phyloP scores from a whole-genome alignment of 1,140 invertebrate genomes.

The Macrocentrus cingulum region DNA sequence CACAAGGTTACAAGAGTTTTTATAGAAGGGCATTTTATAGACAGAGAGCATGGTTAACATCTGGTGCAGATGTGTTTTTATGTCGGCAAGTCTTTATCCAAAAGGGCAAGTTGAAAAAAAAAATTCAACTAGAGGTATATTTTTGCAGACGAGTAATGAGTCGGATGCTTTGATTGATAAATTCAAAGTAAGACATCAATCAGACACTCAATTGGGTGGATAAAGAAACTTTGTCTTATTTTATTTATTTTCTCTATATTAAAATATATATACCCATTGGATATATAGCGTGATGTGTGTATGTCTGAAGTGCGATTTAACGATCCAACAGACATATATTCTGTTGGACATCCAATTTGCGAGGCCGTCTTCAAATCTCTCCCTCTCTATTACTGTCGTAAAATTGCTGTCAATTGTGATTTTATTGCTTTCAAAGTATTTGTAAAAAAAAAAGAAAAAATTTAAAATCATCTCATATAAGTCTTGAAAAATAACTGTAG shows the following conservation, averaged over 20 bases:
- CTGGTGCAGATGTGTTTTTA: slow-evolving; percentile 7
- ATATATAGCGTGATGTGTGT: too few species aligned
- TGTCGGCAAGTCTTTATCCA: slow-evolving; percentile 15
- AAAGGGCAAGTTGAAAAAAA: not conserved
- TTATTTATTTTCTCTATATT: too few species aligned
- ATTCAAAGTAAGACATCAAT: slow-evolving; percentile 31
- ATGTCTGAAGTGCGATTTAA: slow-evolving; percentile 32
- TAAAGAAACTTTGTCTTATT: not conserved
- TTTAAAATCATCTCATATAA: too few species aligned
- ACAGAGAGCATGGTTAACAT: not conserved
- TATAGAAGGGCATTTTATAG: not conserved
- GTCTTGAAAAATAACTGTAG: too few species aligned
- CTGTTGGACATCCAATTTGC: slow-evolving; percentile 33
- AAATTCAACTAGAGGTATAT: not conserved
- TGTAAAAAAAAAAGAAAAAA: too few species aligned
- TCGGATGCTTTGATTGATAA: slow-evolving; percentile 18
- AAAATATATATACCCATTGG: too few species aligned
- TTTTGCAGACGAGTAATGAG: slow-evolving; percentile 6
- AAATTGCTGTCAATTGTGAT: too few species aligned
- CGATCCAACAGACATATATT: slow-evolving; percentile 33
- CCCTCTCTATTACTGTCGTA: too few species aligned
- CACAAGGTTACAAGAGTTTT: too few species aligned
- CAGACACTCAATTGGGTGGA: not conserved
- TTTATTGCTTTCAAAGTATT: too few species aligned
- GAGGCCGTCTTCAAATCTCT: too few species aligned